Evolutionary conservation across 30 jellyfish, hydroid and myxozoan species (phyloP).

Genomic region (Clytia hemisphaerica): DNA sequence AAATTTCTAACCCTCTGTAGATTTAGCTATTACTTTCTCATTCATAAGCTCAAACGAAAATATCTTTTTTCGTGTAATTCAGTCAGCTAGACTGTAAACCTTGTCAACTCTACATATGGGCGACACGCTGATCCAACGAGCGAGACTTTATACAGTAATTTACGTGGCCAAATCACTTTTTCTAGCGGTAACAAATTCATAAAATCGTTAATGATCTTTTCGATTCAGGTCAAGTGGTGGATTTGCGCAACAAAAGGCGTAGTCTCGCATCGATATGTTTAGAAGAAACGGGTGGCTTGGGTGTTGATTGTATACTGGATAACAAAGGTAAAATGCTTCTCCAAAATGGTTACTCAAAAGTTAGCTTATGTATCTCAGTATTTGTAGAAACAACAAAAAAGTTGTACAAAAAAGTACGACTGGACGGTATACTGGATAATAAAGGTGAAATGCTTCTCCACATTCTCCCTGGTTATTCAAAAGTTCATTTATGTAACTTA

Average conservation of each 20-base stretch:
- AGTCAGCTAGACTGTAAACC: no score
- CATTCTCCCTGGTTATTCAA: not conserved
- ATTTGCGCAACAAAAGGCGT: slow-evolving; percentile 48
- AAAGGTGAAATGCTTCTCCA: not conserved
- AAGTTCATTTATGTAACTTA: not conserved
- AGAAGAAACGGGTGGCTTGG: slow-evolving; percentile 92
- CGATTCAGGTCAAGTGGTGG: slow-evolving; percentile 40
- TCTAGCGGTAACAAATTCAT: no score
- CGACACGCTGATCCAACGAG: no score
- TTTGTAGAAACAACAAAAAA: not conserved
- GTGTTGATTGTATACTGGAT: slow-evolving; percentile 78
- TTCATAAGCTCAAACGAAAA: not conserved
- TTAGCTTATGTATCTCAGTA: not conserved
- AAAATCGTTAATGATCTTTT: no score
- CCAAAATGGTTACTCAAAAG: no score
- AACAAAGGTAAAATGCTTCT: slow-evolving; percentile 64
- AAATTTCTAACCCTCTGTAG: no score
- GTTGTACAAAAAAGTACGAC: not conserved
- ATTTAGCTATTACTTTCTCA: not conserved
- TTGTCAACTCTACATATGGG: no score
- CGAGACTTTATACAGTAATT: no score
- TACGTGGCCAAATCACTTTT: no score
- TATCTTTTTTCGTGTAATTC: no score
- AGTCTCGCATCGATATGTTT: slow-evolving; percentile 44
- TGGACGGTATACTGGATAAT: not conserved